Percentiles rank a stretch among this genome's conserved stretches.
These are phyloP conservation scores for Spatulosminthurus flaviceps DNA, from an alignment of 2,888 invertebrate species.

Conservation along the genomic window DNA sequence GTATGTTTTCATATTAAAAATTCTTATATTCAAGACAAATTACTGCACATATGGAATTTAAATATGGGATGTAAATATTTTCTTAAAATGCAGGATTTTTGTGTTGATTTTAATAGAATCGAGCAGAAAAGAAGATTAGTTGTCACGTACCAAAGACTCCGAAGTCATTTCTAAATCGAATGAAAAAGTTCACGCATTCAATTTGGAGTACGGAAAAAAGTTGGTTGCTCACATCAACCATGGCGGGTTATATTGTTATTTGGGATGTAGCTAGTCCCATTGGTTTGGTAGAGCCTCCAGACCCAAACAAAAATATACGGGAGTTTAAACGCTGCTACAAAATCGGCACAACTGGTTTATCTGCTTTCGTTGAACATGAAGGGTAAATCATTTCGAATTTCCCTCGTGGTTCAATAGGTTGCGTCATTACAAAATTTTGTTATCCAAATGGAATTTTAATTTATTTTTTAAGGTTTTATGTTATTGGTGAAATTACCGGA, in stretches of 20 bases:
- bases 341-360: constrained; percentile 55
- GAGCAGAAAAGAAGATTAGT: constrained; percentile 33
- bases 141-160: constrained; percentile 51
- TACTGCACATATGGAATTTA: no score
- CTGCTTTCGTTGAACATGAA: constrained; percentile 52
- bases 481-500: constrained; percentile 60
- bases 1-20: no score
- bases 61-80: no score
- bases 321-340: constrained; percentile 57
- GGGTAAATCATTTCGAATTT: constrained; percentile 49
- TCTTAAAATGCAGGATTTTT: no score
- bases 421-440: no score
- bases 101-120: no score
- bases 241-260: constrained; percentile 53
- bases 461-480: constrained; percentile 39
- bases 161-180: constrained; percentile 47
- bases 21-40: no score
- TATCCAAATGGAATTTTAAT: no score
- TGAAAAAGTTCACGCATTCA: constrained; percentile 55
- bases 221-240: constrained; percentile 57
- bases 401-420: no score
- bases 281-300: constrained; percentile 50
- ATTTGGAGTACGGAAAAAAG: constrained; percentile 58
- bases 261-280: constrained; percentile 53
- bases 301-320: constrained; percentile 55